Evolutionary conservation across 2,113 vertebrate genomes (phyloP).

Genomic region (Podarcis muralis): DNA sequence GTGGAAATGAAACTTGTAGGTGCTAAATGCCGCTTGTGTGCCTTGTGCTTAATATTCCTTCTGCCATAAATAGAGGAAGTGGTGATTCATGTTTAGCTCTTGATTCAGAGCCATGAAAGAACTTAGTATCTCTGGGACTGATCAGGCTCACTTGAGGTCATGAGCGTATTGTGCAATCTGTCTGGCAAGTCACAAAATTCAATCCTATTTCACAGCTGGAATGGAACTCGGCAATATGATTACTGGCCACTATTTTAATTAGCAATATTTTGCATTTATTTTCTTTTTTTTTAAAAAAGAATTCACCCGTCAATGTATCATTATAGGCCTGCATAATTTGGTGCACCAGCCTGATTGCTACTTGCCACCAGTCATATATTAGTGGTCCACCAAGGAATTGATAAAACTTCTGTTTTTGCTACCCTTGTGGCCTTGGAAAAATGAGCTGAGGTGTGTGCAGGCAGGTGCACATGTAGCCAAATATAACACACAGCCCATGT

Average conservation of each 20-base stretch:
- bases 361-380: not conserved
- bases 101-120: constrained; percentile 45
- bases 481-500: not conserved
- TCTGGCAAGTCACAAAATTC: constrained; percentile 23
- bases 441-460: not conserved
- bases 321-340: not conserved
- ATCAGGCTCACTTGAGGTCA: constrained; percentile 37
- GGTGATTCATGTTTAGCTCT: constrained; percentile 56
- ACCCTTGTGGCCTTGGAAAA: not conserved
- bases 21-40: constrained; percentile 55
- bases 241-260: not conserved
- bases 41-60: constrained; percentile 54
- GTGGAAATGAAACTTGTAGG: constrained; percentile 55
- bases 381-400: not conserved
- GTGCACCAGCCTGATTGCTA: not conserved
- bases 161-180: constrained; percentile 15
- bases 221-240: constrained; percentile 25
- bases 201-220: not conserved
- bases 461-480: not conserved
- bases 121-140: constrained; percentile 35
- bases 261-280: not conserved
- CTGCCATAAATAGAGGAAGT: constrained; percentile 71
- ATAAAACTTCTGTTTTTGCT: not conserved
- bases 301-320: not conserved
- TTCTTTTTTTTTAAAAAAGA: not conserved